Evolutionary conservation across 30 jellyfish, hydroid and myxozoan species (phyloP).

Genomic region (Hydractinia echinata): DNA sequence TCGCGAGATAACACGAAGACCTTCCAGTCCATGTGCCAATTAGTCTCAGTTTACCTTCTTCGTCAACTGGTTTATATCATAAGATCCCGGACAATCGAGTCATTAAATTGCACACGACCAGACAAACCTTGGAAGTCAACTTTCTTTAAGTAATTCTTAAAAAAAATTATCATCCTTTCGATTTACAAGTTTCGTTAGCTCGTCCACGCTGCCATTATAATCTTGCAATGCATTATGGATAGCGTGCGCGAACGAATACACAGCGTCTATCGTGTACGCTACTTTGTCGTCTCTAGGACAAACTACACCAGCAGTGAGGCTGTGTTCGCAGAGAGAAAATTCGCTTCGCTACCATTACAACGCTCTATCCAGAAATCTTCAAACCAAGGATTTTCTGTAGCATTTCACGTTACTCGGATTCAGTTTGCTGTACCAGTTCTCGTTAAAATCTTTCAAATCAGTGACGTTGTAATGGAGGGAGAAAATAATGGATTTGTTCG

Average conservation of each 20-base stretch:
- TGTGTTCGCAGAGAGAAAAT: constrained; percentile 16
- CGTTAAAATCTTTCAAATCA: constrained; percentile 35
- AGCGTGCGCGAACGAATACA: constrained; percentile 78
- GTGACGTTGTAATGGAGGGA: constrained; percentile 45
- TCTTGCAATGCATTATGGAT: constrained; percentile 32
- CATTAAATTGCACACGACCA: constrained; percentile 53
- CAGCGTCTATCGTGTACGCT: constrained; percentile 75
- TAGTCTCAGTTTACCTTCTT: constrained; percentile 30
- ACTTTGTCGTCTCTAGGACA: constrained; percentile 73
- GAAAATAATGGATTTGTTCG: constrained; percentile 43
- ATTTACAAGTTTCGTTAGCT: constrained; percentile 23
- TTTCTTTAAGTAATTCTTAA: constrained; percentile 36
- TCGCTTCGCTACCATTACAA: constrained; percentile 25
- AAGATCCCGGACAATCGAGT: constrained; percentile 42
- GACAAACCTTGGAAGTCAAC: constrained; percentile 55
- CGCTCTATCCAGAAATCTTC: constrained; percentile 50
- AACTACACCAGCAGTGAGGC: constrained; percentile 21
- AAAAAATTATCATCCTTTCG: not conserved
- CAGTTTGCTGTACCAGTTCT: constrained; percentile 36
- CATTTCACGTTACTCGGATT: constrained; percentile 40
- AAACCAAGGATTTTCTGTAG: constrained; percentile 59
- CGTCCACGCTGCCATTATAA: constrained; percentile 21
- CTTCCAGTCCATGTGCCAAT: constrained; percentile 66
- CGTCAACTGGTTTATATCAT: constrained; percentile 41
- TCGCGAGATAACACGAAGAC: constrained; percentile 7